Conservation (phyloP, 2,888 invertebrate genomes). For the Lithophane leautieri region DNA sequence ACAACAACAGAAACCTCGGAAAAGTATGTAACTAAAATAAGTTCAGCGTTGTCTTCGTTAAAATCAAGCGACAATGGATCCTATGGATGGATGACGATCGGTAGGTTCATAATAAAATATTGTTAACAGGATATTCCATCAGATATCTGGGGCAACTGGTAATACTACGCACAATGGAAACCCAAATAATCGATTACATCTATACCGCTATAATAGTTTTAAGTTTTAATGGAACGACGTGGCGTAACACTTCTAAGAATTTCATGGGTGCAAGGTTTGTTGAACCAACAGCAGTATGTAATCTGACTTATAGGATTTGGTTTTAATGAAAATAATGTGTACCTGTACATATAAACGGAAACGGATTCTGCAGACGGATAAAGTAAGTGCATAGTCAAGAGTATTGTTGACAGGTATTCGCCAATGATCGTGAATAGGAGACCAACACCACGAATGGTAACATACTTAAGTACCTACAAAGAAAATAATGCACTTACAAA, state of each 20-base stretch:
- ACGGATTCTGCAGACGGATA: background rate
- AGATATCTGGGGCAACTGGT: slow-evolving; percentile 8
- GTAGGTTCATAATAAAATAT: slow-evolving; percentile 34
- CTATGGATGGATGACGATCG: background rate
- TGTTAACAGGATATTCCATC: slow-evolving; percentile 19
- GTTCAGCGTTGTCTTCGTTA: background rate
- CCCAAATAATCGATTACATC: background rate
- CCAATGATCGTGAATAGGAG: background rate
- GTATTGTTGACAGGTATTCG: slow-evolving; percentile 43
- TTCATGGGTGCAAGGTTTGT: slow-evolving; percentile 1
- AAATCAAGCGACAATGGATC: background rate
- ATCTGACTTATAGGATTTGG: background rate
- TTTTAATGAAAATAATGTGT: background rate
- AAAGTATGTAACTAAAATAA: background rate
- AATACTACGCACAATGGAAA: slow-evolving; percentile 17
- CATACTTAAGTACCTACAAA: background rate
- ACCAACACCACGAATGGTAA: slow-evolving; percentile 9
- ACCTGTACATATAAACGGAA: background rate
- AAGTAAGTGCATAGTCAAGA: slow-evolving; percentile 26
- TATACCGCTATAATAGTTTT: background rate
- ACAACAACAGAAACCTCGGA: background rate
- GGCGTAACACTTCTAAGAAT: background rate
- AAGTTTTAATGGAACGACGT: background rate
- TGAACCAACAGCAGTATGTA: slow-evolving; percentile 7
- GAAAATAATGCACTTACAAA: background rate